Percentiles rank a stretch among this genome's conserved stretches.
Evolutionary conservation across 37 sponge, comb jelly and placozoan genomes (phyloP).

Genomic region (Crambe crambe): DNA sequence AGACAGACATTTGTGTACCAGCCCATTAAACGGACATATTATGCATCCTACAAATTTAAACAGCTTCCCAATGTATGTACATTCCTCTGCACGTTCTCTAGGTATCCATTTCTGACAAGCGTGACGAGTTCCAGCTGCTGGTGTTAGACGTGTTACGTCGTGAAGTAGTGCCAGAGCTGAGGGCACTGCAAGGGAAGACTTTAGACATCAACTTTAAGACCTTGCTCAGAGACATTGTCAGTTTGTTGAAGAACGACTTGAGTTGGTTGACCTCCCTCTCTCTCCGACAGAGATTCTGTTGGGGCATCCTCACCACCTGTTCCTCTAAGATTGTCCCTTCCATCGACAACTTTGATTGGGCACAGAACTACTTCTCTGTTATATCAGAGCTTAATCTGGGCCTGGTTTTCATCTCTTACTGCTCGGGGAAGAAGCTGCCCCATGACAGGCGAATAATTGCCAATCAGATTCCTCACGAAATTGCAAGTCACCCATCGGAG

Average conservation of each 20-base stretch:
- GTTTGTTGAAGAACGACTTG: conserved; percentile 11
- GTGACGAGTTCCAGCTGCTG: conserved; percentile 41
- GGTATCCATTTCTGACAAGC: conserved; percentile 20
- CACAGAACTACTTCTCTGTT: conserved; percentile 17
- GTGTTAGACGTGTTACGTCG: conserved; percentile 16
- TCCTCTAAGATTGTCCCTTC: conserved; percentile 28
- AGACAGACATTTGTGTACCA: no score
- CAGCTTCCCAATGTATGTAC: no score
- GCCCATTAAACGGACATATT: no score
- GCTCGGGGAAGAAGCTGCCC: conserved; percentile 15
- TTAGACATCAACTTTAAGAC: conserved; percentile 8
- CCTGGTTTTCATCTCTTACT: conserved; percentile 35
- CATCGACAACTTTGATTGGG: conserved; percentile 46
- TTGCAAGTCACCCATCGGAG: conserved; percentile 1
- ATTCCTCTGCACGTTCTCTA: not conserved
- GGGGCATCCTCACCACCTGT: conserved; percentile 58
- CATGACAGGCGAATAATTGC: conserved; percentile 15
- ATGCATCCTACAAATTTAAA: no score
- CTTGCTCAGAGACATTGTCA: conserved; percentile 21
- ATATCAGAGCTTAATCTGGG: conserved; percentile 31
- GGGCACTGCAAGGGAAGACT: conserved; percentile 8
- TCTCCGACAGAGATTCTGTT: conserved; percentile 54
- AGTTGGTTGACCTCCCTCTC: conserved; percentile 38
- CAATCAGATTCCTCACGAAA: conserved; percentile 13
- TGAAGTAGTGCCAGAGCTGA: conserved; percentile 50